These are phyloP conservation scores for Tympanoctomys barrerae DNA, from an alignment of 2,797 vertebrate species.

Conservation along the genomic window DNA sequence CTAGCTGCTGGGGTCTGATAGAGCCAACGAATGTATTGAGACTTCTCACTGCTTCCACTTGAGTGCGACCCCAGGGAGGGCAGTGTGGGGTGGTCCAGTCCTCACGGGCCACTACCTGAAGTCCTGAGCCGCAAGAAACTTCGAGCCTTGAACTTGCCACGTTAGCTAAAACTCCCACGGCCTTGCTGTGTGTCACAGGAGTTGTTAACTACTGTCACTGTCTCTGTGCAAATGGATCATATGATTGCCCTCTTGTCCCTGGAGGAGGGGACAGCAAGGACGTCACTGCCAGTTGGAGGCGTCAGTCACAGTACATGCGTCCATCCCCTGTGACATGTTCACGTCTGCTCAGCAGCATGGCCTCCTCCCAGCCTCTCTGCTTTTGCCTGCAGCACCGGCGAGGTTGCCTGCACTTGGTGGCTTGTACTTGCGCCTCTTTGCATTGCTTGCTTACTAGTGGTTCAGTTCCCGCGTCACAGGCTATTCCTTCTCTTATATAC, in stretches of 20 bases:
- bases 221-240: accelerated
- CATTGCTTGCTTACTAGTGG: accelerated
- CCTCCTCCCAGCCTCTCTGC: background rate
- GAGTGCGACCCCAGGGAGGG: accelerated
- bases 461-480: background rate
- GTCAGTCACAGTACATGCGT: accelerated
- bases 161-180: background rate
- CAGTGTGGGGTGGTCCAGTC: background rate
- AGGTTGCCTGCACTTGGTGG: too few species aligned
- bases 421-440: background rate
- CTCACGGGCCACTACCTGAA: background rate
- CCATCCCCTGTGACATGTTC: background rate
- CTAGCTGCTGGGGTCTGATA: background rate
- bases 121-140: background rate
- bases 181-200: background rate
- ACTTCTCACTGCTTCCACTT: background rate
- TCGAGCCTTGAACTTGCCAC: too few species aligned
- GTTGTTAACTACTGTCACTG: background rate
- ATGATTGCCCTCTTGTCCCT: background rate
- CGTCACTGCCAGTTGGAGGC: background rate
- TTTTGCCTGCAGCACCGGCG: background rate
- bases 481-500: background rate
- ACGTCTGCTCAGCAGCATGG: background rate
- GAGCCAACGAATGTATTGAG: background rate
- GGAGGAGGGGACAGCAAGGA: background rate